phyloP scores from a whole-genome alignment of 1,140 invertebrate genomes.

The Pachypsylla venusta region DNA sequence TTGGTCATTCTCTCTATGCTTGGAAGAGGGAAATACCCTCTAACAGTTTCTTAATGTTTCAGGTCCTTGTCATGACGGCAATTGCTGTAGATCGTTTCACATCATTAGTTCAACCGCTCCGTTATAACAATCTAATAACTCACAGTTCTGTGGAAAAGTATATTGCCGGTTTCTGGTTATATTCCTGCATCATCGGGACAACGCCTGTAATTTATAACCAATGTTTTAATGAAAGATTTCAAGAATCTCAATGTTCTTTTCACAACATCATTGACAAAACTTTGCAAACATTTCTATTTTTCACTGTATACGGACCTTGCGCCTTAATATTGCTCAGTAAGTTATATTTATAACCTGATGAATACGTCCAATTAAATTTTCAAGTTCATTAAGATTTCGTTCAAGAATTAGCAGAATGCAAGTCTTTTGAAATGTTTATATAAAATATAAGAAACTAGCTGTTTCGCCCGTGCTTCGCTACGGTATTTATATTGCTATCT shows the following conservation, averaged over 20 bases:
- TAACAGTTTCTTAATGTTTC: too few relatives aligned
- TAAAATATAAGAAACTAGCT: too few relatives aligned
- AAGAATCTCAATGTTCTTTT: constrained; percentile 32
- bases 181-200: constrained; percentile 39
- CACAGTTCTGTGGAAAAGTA: constrained; percentile 41
- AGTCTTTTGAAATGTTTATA: too few relatives aligned
- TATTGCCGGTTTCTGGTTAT: constrained; percentile 43
- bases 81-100: constrained; percentile 49
- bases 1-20: too few relatives aligned
- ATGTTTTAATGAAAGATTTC: constrained; percentile 19
- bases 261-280: constrained; percentile 25
- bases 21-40: too few relatives aligned
- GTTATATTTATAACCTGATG: too few relatives aligned
- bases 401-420: too few relatives aligned
- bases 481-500: too few relatives aligned
- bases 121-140: constrained; percentile 46
- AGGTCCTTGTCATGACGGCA: constrained; percentile 39
- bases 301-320: constrained; percentile 41
- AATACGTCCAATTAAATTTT: too few relatives aligned
- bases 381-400: too few relatives aligned
- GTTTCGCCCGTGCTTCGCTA: too few relatives aligned
- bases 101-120: constrained; percentile 43
- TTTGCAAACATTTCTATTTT: constrained; percentile 36
- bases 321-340: constrained; percentile 22
- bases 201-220: constrained; percentile 37